phyloP scores from a whole-genome alignment of 2,113 vertebrate species.

The Colossoma macropomum region DNA sequence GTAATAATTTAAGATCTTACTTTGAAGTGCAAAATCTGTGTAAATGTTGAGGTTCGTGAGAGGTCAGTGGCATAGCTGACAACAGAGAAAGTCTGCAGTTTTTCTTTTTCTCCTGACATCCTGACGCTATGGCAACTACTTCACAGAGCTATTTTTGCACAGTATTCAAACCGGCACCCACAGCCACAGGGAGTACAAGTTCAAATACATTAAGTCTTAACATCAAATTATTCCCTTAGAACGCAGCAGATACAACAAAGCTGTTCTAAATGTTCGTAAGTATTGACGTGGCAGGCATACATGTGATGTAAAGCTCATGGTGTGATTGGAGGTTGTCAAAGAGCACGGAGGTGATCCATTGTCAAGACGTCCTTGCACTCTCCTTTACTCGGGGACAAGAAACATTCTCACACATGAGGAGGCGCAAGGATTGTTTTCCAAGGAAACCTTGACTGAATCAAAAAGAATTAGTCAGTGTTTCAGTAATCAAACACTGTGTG shows the following conservation, averaged over 20 bases:
- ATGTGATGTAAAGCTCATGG: not conserved
- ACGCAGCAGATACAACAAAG: not conserved
- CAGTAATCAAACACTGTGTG: slow-evolving; percentile 14
- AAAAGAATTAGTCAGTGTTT: slow-evolving; percentile 15
- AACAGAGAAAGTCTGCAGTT: not conserved
- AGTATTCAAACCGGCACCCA: not conserved
- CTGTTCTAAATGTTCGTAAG: not conserved
- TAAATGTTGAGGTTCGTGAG: slow-evolving; percentile 56
- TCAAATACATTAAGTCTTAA: not conserved
- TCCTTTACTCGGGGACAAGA: not conserved
- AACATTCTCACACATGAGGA: not conserved
- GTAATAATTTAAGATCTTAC: slow-evolving; percentile 69
- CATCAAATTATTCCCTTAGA: not conserved
- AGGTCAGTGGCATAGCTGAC: slow-evolving; percentile 60
- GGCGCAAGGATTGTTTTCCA: not conserved
- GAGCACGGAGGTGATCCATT: not conserved
- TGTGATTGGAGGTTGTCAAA: not conserved
- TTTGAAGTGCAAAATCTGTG: slow-evolving; percentile 71
- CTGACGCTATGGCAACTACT: slow-evolving; percentile 2
- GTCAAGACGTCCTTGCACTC: not conserved
- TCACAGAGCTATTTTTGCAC: slow-evolving; percentile 14
- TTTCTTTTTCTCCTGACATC: too few relatives aligned
- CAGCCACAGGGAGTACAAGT: not conserved
- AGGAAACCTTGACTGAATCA: not conserved
- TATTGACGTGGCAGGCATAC: not conserved